phyloP scores from a whole-genome alignment of 2,797 vertebrate species.

The Semaprochilodus insignis region DNA sequence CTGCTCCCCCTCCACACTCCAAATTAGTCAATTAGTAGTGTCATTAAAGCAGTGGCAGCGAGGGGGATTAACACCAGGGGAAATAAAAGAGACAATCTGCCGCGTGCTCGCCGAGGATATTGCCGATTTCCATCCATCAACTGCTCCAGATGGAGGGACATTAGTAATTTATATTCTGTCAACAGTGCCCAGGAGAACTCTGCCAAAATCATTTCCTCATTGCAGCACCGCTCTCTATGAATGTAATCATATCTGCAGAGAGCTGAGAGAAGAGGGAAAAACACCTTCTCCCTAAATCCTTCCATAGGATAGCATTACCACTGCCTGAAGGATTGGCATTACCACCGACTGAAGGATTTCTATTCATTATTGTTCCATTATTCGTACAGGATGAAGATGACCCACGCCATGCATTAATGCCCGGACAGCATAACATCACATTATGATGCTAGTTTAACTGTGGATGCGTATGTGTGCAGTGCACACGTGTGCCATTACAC shows the following conservation, averaged over 20 bases:
- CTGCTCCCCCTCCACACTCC: slow-evolving; percentile 54
- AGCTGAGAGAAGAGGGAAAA: slow-evolving; percentile 48
- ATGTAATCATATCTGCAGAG: slow-evolving; percentile 59
- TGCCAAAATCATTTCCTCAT: slow-evolving; percentile 63
- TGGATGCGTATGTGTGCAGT: slow-evolving; percentile 12
- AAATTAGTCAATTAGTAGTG: slow-evolving; percentile 66
- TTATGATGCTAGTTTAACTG: slow-evolving; percentile 37
- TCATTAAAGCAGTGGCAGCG: slow-evolving; percentile 61
- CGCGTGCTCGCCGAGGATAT: slow-evolving; percentile 58
- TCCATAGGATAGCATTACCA: slow-evolving; percentile 42
- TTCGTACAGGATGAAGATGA: slow-evolving; percentile 34
- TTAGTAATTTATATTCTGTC: slow-evolving; percentile 69
- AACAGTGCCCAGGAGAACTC: slow-evolving; percentile 61
- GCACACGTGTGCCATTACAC: slow-evolving; percentile 7
- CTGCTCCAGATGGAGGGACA: slow-evolving; percentile 63
- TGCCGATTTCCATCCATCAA: slow-evolving; percentile 63
- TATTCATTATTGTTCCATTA: slow-evolving; percentile 51
- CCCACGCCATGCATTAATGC: slow-evolving; percentile 29
- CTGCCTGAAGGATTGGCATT: slow-evolving; percentile 39
- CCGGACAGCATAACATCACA: slow-evolving; percentile 20
- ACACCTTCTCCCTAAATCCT: slow-evolving; percentile 54
- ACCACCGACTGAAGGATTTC: slow-evolving; percentile 43
- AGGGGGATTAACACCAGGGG: slow-evolving; percentile 62
- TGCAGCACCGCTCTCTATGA: slow-evolving; percentile 53
- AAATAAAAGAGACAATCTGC: slow-evolving; percentile 65